Base-by-base conservation (phyloP, 2,113 vertebrate genomes). In the Rhipidura dahli region DNA sequence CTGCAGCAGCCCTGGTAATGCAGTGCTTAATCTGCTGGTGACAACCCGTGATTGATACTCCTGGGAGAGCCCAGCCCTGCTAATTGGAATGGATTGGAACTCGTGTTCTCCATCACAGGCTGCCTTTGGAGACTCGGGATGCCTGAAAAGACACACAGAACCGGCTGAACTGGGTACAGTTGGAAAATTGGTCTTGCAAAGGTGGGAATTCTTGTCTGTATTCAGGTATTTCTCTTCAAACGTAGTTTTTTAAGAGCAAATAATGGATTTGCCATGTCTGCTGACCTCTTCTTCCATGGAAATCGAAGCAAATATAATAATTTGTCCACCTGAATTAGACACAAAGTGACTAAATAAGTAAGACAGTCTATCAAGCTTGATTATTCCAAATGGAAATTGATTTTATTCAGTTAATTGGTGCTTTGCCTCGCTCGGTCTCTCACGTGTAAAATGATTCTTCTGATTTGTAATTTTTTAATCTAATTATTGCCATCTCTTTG, bases 181-280 rank as follows among this genome's bases (percentile, higher is more conserved):
- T 69, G 4, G 42, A 75, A 70, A n/a, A 73, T 50, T 2, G 3
- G 0, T 26, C 0, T 22, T 44, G 2, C 6, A 17, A 2, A 45
- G 16, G 18, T 2, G 26, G n/a, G 21, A 1, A 5, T 21, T 68
- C 37, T 24, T 10, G 15, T 31, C 51, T 63, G 21, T 35, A 0
- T 61, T n/a, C 3, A 17, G 40, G 14, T 31, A 1, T 4, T 26
- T 19, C 0, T 37, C 54, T 57, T 79, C 7, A 44, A 73, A n/a
- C 27, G 8, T 5, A 2, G 3, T 5, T 27, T n/a, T 70, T 71
- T 49, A 50, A 3, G 4, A 51, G 4, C 15, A 23, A 65, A 8
- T 20, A 20, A 26, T 1, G 0, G 9, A 7, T 91, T 86, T 64
- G 53, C 71, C 54, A 22, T 9, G 0, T 47, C 2, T 21, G 30